Base-by-base conservation (phyloP, 2,113 vertebrate species). In the Ictidomys tridecemlineatus region DNA sequence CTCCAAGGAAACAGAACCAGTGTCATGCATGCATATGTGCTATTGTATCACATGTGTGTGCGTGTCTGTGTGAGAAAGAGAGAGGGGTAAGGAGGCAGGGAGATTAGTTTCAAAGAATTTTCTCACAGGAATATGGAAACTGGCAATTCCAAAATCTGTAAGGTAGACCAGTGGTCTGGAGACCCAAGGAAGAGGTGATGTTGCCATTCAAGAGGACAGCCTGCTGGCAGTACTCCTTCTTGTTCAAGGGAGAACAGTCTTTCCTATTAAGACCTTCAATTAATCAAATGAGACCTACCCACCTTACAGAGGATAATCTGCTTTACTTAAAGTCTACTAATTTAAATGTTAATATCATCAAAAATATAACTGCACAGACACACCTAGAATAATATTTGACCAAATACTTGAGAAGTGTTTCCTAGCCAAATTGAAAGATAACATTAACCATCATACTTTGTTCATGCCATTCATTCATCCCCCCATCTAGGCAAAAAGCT, bases 321-420 rank as follows among this genome's bases (percentile, higher is more conserved):
- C 61, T 82, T 89, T 86, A 85, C 45, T 69, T 22, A 70, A 91
- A 83, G 26, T 76, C 42, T 72, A 17, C 48, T 74, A 39, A 82
- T 63, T 61, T 39, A 39, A 39, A 39, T 39, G 39, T 39, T 39
- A 39, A 39, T 39, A 2, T 39, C 39, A 39, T 39, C 22, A 80
- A 77, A 93, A 63, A 76, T 20, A 65, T 24, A 53, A 4, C 53
- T 22, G 24, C 48, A 22, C 11, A 84, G 70, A 95, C 17, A 28
- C n/a, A 82, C 39, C 56, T 63, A 63, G 65, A 78, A 77, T n/a
- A 85, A 79, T 39, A 37, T 26, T n/a, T 80, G 70, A 39, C 32
- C 24, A 85, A 70, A 48, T 63, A 37, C 61, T 37, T 74, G 39
- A 39, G 39, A 48, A 56, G 32, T 7, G 4, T n/a, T 70, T 17